These are phyloP conservation scores for Bucorvus abyssinicus DNA, from an alignment of 2,797 vertebrate genomes.

Conservation along the genomic window DNA sequence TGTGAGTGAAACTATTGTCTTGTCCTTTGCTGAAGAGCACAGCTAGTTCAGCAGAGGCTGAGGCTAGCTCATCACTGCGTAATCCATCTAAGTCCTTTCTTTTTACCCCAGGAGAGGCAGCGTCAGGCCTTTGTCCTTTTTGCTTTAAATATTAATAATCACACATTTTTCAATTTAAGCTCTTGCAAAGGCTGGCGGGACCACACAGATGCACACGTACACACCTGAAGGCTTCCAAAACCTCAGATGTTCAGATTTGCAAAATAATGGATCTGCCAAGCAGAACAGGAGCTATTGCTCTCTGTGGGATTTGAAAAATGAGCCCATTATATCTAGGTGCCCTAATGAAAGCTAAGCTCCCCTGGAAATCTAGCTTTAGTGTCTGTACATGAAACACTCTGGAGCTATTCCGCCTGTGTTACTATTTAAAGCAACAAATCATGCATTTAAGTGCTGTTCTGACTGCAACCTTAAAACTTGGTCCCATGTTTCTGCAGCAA, in stretches of 20 bases:
- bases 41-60: background rate
- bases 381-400: background rate
- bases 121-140: background rate
- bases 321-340: background rate
- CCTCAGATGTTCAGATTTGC: background rate
- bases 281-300: background rate
- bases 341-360: slow-evolving; percentile 28
- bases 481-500: background rate
- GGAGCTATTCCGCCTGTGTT: background rate
- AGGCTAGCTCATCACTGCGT: background rate
- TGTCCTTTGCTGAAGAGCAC: background rate
- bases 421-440: slow-evolving; percentile 2
- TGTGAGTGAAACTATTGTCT: background rate
- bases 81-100: background rate
- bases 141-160: slow-evolving; percentile 26
- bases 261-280: background rate
- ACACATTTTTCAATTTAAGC: slow-evolving; percentile 10
- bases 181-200: background rate
- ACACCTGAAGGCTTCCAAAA: background rate
- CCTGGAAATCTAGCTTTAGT: slow-evolving; percentile 19
- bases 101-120: background rate
- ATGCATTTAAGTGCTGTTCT: background rate
- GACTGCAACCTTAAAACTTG: background rate
- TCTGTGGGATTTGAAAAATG: slow-evolving; percentile 7
- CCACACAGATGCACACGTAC: background rate